A percentile compares a stretch with the other conserved stretches of the same genome.
These are phyloP conservation scores for Tetrapedia diversipes DNA, from an alignment of 2,888 invertebrate species.

Conservation along the genomic window DNA sequence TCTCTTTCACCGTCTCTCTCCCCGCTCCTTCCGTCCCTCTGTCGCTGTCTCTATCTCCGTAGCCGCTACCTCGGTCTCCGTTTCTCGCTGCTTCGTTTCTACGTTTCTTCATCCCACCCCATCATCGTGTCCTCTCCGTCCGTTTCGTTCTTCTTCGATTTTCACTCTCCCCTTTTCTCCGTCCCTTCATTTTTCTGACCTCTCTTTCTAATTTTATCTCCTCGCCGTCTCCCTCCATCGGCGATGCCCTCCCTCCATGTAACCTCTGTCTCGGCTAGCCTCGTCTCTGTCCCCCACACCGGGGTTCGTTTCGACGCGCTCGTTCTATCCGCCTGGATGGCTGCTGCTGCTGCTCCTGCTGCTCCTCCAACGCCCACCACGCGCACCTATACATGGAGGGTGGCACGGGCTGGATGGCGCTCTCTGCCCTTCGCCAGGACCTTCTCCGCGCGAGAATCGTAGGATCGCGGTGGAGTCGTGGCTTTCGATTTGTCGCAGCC, in stretches of 20 bases:
- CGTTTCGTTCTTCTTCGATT: conserved; percentile 33
- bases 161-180: conserved; percentile 27
- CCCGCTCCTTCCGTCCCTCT: background rate
- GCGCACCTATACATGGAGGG: conserved; percentile 48
- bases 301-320: background rate
- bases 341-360: background rate
- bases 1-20: background rate
- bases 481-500: conserved; percentile 49
- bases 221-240: conserved; percentile 18
- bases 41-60: background rate
- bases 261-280: background rate
- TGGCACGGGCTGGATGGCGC: conserved; percentile 52
- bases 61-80: too few relatives aligned
- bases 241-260: background rate
- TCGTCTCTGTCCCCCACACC: background rate
- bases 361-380: conserved; percentile 47
- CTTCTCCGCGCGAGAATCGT: conserved; percentile 45
- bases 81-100: background rate
- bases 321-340: background rate
- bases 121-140: background rate
- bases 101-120: conserved; percentile 4
- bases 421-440: conserved; percentile 56
- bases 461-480: conserved; percentile 42
- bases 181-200: conserved; percentile 29
- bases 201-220: conserved; percentile 54